These are phyloP conservation scores for Triplophysa yarkandensis DNA, from an alignment of 2,797 vertebrate genomes.

Conservation along the genomic window DNA sequence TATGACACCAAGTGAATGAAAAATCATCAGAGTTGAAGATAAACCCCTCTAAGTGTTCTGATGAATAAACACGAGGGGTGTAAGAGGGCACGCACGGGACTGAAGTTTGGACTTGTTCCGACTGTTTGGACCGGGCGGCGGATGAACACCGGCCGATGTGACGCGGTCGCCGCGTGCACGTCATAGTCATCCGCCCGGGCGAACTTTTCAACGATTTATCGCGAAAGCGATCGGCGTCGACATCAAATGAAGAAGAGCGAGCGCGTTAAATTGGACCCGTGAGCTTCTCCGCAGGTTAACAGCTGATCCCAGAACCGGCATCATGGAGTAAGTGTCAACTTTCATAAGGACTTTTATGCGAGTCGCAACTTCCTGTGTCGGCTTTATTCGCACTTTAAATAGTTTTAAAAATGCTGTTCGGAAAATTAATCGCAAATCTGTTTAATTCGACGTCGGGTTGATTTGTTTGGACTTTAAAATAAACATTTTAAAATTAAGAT, in stretches of 20 bases:
- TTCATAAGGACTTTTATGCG: constrained; percentile 26
- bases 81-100: too few relatives aligned
- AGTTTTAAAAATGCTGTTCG: too few relatives aligned
- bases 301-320: constrained; percentile 53
- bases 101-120: constrained; percentile 24
- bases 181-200: constrained; percentile 45
- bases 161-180: constrained; percentile 57
- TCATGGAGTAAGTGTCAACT: constrained; percentile 64
- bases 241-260: constrained; percentile 52
- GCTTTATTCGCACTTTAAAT: constrained; percentile 8
- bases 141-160: constrained; percentile 55
- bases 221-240: constrained; percentile 45
- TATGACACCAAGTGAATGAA: too few relatives aligned
- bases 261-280: constrained; percentile 51
- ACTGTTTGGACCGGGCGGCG: constrained; percentile 46
- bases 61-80: too few relatives aligned
- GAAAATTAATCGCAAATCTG: too few relatives aligned
- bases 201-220: constrained; percentile 56
- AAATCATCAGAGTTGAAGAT: too few relatives aligned
- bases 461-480: too few relatives aligned
- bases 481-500: too few relatives aligned
- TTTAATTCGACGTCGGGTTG: too few relatives aligned
- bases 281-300: constrained; percentile 43
- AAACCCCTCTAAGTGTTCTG: too few relatives aligned
- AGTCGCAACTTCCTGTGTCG: constrained; percentile 21